Evolutionary conservation across 2,797 vertebrate species (phyloP).

Genomic region (Channallabes apus): DNA sequence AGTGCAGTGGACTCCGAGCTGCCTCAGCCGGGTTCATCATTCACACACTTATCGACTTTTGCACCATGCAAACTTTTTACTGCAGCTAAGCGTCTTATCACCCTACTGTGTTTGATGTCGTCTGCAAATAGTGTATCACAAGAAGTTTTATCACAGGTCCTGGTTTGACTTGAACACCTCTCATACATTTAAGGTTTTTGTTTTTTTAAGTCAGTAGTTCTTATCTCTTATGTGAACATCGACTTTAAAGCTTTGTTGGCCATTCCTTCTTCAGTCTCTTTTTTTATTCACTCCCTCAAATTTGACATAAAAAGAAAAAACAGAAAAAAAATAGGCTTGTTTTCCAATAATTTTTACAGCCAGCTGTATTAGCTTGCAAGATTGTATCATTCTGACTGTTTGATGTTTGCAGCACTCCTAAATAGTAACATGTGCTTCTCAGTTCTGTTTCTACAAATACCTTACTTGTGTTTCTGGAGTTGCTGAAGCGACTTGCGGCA

Average conservation of each 20-base stretch:
- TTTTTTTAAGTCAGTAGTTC: background rate
- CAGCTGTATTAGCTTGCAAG: background rate
- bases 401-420: background rate
- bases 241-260: background rate
- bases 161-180: too few relatives aligned
- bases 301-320: background rate
- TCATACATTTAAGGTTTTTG: background rate
- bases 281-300: background rate
- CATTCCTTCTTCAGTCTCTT: background rate
- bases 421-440: background rate
- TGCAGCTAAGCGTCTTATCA: too few relatives aligned
- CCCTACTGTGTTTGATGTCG: too few relatives aligned
- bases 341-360: background rate
- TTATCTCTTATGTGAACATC: background rate
- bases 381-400: background rate
- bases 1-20: too few relatives aligned
- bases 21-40: too few relatives aligned
- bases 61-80: too few relatives aligned
- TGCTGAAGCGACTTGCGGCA: background rate
- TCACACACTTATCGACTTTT: too few relatives aligned
- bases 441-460: background rate
- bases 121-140: too few relatives aligned
- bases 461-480: background rate
- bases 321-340: too few relatives aligned
- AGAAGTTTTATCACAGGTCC: too few relatives aligned